A percentile compares a stretch with the other conserved stretches of the same genome.
Evolutionary conservation across 2,888 invertebrate genomes (phyloP).

Genomic region (Liposcelis brunnea): DNA sequence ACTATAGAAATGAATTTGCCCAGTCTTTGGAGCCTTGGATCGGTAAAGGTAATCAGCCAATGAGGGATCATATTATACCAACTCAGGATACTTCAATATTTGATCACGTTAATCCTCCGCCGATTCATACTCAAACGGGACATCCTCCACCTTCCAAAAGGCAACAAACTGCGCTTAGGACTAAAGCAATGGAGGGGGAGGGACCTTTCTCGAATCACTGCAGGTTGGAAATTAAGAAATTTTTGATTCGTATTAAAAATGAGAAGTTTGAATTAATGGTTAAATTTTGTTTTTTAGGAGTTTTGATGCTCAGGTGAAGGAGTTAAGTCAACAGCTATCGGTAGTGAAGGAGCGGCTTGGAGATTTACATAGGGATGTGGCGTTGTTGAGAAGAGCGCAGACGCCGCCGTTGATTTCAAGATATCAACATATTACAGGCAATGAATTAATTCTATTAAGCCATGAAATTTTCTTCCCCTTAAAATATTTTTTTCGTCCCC

Average conservation of each 20-base stretch:
- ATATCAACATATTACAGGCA: conserved; percentile 18
- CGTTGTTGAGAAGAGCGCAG: conserved; percentile 37
- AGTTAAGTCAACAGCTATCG: conserved; percentile 40
- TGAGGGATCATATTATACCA: conserved; percentile 11
- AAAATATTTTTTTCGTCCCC: background rate
- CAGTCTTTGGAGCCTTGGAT: conserved; percentile 43
- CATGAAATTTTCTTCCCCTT: conserved; percentile 6
- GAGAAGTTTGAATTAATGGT: conserved; percentile 15
- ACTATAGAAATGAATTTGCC: conserved; percentile 45
- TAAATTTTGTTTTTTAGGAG: conserved; percentile 12
- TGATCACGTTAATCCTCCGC: conserved; percentile 6
- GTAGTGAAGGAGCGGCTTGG: conserved; percentile 44
- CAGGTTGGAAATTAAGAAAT: conserved; percentile 21
- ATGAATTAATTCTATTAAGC: background rate
- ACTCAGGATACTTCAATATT: conserved; percentile 1
- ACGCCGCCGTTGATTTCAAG: conserved; percentile 27
- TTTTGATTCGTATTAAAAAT: background rate
- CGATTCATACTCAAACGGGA: conserved; percentile 3
- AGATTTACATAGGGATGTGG: conserved; percentile 51
- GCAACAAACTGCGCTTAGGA: conserved; percentile 20
- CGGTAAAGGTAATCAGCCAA: conserved; percentile 22
- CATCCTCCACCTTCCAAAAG: conserved; percentile 19
- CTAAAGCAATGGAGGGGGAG: conserved; percentile 32
- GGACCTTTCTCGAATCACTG: conserved; percentile 45
- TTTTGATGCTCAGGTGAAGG: conserved; percentile 25